Percentiles rank a stretch among this genome's conserved stretches.
These are phyloP conservation scores for Anabacerthia variegaticeps DNA, from an alignment of 2,797 vertebrate genomes.

Conservation along the genomic window DNA sequence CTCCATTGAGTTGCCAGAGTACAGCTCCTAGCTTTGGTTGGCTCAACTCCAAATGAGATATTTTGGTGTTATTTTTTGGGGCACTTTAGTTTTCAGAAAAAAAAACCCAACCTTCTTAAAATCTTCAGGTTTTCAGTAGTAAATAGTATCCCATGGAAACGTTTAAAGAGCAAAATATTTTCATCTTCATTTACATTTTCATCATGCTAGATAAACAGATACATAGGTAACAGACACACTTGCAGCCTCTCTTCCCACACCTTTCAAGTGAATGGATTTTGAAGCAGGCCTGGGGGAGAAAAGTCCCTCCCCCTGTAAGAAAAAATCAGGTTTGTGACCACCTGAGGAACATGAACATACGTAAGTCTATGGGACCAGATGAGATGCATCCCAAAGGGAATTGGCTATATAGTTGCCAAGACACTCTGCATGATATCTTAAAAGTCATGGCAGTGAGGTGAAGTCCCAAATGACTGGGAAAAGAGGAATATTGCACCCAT, in stretches of 20 bases:
- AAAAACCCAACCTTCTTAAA: neutral
- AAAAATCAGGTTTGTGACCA: neutral
- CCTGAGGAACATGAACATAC: neutral
- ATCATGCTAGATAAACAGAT: neutral
- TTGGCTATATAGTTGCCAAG: neutral
- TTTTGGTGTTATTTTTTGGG: neutral
- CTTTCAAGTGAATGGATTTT: neutral
- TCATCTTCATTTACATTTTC: neutral
- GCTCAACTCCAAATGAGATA: neutral
- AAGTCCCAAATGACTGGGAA: neutral
- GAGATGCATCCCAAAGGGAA: neutral
- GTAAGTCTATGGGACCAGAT: neutral
- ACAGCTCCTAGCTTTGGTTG: neutral
- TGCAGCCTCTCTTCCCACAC: neutral
- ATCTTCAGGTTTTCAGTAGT: neutral
- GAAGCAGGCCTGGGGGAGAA: neutral
- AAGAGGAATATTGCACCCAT: neutral
- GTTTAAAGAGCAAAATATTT: neutral
- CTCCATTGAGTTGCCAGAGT: neutral
- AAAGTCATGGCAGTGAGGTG: neutral
- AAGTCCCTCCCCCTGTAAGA: neutral
- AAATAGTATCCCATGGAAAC: neutral
- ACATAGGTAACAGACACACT: neutral
- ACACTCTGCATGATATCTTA: neutral
- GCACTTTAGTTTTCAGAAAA: neutral